Conservation (phyloP, 2,113 vertebrate genomes). For the Pelecanoides urinatrix region DNA sequence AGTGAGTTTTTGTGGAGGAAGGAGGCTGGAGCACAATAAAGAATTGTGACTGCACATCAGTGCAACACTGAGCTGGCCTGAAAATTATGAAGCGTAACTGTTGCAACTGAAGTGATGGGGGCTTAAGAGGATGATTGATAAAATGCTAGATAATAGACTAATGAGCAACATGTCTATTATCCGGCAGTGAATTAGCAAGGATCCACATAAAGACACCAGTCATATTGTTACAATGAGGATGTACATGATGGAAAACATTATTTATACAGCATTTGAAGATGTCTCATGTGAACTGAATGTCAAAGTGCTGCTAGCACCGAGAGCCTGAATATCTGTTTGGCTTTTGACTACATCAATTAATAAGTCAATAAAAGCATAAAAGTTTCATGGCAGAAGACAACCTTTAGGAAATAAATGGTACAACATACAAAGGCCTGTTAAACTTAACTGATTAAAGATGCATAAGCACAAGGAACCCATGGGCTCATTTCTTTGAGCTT, state of each 20-base stretch:
- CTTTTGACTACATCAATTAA: background rate
- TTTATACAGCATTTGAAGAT: background rate
- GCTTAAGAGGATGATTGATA: background rate
- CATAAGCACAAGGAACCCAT: background rate
- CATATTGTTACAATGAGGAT: background rate
- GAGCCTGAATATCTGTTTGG: background rate
- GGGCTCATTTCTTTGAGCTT: background rate
- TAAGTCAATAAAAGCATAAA: background rate
- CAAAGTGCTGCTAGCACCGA: background rate
- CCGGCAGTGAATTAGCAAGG: background rate
- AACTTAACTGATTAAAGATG: background rate
- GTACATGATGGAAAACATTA: background rate
- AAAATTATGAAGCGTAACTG: accelerated
- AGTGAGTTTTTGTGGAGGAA: background rate
- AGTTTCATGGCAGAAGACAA: background rate
- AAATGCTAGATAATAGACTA: background rate
- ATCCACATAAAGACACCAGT: background rate
- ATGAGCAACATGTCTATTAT: background rate
- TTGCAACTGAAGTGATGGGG: background rate
- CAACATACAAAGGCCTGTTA: background rate
- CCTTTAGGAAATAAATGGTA: background rate
- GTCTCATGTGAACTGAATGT: background rate
- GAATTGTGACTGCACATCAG: background rate
- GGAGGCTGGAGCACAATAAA: background rate
- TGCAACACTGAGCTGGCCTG: background rate